Evolutionary conservation across 2,888 invertebrate species (phyloP).

Genomic region (Hylaea fasciaria): DNA sequence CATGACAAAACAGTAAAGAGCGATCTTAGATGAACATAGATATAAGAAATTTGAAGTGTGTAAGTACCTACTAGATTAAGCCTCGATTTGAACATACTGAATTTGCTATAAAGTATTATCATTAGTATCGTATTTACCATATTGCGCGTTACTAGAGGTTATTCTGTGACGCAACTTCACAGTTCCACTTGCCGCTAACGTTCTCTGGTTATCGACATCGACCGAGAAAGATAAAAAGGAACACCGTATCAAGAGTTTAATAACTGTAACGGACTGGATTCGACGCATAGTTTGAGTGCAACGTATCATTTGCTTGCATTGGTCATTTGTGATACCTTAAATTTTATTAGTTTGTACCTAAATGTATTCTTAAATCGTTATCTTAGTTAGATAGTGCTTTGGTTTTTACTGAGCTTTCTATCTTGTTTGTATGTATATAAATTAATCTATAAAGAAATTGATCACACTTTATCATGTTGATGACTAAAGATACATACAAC

Average conservation of each 20-base stretch:
- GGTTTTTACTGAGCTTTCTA: too few relatives aligned
- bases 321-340: slow-evolving; percentile 1
- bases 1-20: too few relatives aligned
- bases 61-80: too few relatives aligned
- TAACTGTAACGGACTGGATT: slow-evolving; percentile 32
- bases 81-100: slow-evolving; percentile 2
- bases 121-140: slow-evolving; percentile 11
- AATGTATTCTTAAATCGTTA: too few relatives aligned
- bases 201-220: slow-evolving; percentile 52
- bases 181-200: slow-evolving; percentile 13
- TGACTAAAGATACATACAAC: too few relatives aligned
- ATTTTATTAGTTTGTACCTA: too few relatives aligned
- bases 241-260: slow-evolving; percentile 41
- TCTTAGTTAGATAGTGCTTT: too few relatives aligned
- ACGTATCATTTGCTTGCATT: slow-evolving; percentile 12
- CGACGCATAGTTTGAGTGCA: slow-evolving; percentile 11
- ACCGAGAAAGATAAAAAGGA: slow-evolving; percentile 58
- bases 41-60: too few relatives aligned
- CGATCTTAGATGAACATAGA: too few relatives aligned
- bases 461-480: not conserved
- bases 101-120: too few relatives aligned
- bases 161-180: not conserved
- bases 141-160: not conserved
- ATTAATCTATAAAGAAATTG: too few relatives aligned
- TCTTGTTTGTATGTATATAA: too few relatives aligned